These are phyloP conservation scores for Axea sp. DNA, from an alignment of 2,888 invertebrate genomes.

Conservation along the genomic window DNA sequence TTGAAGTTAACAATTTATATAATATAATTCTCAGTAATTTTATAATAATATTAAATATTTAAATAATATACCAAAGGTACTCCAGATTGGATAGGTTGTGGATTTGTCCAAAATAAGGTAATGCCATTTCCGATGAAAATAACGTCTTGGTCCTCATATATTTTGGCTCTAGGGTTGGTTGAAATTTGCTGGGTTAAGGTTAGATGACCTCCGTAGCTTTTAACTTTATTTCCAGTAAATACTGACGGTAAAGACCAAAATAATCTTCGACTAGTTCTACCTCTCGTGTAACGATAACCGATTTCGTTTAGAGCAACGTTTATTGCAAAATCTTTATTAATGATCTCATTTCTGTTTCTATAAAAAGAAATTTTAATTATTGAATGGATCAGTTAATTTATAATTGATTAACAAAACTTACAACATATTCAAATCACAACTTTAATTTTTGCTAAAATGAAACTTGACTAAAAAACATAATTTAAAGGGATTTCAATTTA, in stretches of 20 bases:
- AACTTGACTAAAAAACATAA: no score
- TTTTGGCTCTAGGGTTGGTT: slow-evolving; percentile 80
- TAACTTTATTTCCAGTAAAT: slow-evolving; percentile 85
- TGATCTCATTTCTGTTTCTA: slow-evolving; percentile 78
- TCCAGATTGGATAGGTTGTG: slow-evolving; percentile 81
- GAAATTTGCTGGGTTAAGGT: slow-evolving; percentile 87
- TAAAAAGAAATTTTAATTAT: no score
- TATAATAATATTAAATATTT: no score
- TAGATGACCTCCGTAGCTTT: slow-evolving; percentile 92
- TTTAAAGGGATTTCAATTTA: no score
- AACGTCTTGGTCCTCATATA: slow-evolving; percentile 88
- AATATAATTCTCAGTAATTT: no score
- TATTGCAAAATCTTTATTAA: slow-evolving; percentile 80
- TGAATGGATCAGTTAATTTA: no score
- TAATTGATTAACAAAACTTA: no score
- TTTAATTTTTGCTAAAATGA: no score
- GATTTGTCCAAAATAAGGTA: slow-evolving; percentile 88
- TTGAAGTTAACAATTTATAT: no score
- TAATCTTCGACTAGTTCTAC: slow-evolving; percentile 80
- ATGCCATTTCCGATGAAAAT: slow-evolving; percentile 89
- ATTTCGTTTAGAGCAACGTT: slow-evolving; percentile 83
- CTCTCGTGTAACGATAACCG: slow-evolving; percentile 81
- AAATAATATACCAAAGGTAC: slow-evolving; percentile 84
- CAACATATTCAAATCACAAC: neutral
- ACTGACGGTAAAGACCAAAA: slow-evolving; percentile 88